Evolutionary conservation across 2,888 invertebrate species (phyloP), one percentile per base, ranked within the genome.

Genomic region (Linyphia triangularis): DNA sequence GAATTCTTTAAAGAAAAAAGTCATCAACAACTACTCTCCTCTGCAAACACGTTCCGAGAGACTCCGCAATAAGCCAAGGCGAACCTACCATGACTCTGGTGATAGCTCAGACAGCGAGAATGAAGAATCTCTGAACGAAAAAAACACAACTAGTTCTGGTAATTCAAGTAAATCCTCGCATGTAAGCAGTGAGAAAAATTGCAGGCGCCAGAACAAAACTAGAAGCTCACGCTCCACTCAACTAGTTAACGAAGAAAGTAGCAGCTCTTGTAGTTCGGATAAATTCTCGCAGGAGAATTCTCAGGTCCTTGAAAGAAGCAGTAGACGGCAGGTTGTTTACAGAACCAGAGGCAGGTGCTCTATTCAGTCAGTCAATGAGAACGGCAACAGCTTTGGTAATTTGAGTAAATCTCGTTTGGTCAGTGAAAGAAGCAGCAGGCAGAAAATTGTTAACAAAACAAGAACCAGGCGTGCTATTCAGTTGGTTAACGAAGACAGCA

Each of bases 141-240:
- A 78, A 22, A 81, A 72, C 51, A 73, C 78, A 22, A 51, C 22
- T 28, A 57, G 69, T 10, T 69, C 75, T 16, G 43, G 26, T 28
- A 57, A 61, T 10, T 69, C 75, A n/a, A 83, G 51, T 40, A 77
- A 82, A 69, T 88, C 77, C 13, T 61, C 43, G 19, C n/a, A 13
- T 10, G 57, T 6, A n/a, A 33, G 9, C 5, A n/a, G n/a, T 13
- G n/a, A n/a, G n/a, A n/a, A n/a, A n/a, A n/a, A n/a, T n/a, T n/a
- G n/a, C n/a, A 82, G 24, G 40, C 59, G 57, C 30, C 28, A 26
- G 3, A 26, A 30, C n/a, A 13, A 19, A 33, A 51, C 6, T 4
- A 30, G 43, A 26, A 69, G 63, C 57, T 9, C 5, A 9, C 51
- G 51, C 4, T n/a, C 16, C 5, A 5, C n/a, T 13, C 51, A 57